A percentile compares a stretch with the other conserved stretches of the same genome.
Conservation (phyloP, 2,113 vertebrate genomes). For the Gavia stellata region DNA sequence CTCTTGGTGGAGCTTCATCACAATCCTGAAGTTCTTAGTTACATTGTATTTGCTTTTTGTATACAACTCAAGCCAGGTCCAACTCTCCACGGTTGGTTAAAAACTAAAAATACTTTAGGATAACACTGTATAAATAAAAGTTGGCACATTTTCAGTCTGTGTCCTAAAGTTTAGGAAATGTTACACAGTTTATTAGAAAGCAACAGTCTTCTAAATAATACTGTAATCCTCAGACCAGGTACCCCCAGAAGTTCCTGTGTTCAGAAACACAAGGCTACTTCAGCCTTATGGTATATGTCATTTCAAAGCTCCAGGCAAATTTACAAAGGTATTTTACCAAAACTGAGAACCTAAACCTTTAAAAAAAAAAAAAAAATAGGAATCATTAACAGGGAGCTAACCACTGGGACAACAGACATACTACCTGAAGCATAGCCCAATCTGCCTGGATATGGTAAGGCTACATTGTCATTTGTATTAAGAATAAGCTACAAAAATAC, state of each 20-base stretch:
- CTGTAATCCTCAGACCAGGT: not conserved
- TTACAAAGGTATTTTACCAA: not conserved
- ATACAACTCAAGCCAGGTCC: not conserved
- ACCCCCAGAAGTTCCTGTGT: not conserved
- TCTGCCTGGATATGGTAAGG: not conserved
- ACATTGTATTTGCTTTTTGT: not conserved
- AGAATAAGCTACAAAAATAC: not conserved
- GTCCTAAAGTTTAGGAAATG: not conserved
- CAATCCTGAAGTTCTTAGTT: not conserved
- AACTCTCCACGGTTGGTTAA: not conserved
- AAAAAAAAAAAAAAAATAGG: not conserved
- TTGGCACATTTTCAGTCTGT: not conserved
- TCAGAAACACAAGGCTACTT: not conserved
- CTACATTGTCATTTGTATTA: not conserved
- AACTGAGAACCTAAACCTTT: not conserved
- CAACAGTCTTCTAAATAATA: not conserved
- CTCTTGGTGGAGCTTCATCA: not conserved
- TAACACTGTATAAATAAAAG: not conserved
- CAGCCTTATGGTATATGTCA: not conserved
- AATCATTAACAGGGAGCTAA: not conserved
- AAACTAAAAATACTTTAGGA: not conserved
- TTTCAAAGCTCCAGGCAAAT: not conserved
- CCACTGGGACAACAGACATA: not conserved
- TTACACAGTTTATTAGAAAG: not conserved
- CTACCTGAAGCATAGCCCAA: not conserved